phyloP scores from a whole-genome alignment of 2,797 vertebrate species.

The Adelosebastes latens region DNA sequence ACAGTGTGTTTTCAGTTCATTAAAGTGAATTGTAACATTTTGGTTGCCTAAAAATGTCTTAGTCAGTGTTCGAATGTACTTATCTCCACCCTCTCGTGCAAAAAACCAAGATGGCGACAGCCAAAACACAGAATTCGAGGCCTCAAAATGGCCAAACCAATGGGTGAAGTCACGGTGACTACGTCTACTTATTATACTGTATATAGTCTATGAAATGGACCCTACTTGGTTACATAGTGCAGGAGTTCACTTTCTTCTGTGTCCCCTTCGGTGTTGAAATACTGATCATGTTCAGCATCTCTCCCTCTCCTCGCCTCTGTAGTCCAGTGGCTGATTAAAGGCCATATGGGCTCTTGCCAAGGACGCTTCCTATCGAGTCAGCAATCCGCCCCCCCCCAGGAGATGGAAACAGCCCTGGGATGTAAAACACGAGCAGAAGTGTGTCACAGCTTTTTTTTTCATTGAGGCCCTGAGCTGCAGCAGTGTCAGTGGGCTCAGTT shows the following conservation, averaged over 20 bases:
- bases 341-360: slow-evolving; percentile 15
- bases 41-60: no score
- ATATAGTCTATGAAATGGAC: no score
- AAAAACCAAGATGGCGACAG: no score
- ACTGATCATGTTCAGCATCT: slow-evolving; percentile 14
- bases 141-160: no score
- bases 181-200: no score
- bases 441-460: slow-evolving; percentile 47
- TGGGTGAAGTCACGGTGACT: no score
- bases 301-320: slow-evolving; percentile 9
- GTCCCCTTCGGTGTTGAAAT: neutral
- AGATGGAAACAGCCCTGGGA: slow-evolving; percentile 51
- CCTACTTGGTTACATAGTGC: no score
- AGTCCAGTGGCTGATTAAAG: slow-evolving; percentile 39
- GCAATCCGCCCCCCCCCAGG: slow-evolving; percentile 39
- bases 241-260: neutral
- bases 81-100: no score
- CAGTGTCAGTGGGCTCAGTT: neutral
- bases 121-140: no score
- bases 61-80: accelerated
- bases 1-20: no score
- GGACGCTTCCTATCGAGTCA: slow-evolving; percentile 56
- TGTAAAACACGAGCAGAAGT: slow-evolving; percentile 51
- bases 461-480: neutral
- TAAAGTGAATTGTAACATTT: no score